Conservation (phyloP, 2,888 invertebrate species). For the Andricus quercusramuli region DNA sequence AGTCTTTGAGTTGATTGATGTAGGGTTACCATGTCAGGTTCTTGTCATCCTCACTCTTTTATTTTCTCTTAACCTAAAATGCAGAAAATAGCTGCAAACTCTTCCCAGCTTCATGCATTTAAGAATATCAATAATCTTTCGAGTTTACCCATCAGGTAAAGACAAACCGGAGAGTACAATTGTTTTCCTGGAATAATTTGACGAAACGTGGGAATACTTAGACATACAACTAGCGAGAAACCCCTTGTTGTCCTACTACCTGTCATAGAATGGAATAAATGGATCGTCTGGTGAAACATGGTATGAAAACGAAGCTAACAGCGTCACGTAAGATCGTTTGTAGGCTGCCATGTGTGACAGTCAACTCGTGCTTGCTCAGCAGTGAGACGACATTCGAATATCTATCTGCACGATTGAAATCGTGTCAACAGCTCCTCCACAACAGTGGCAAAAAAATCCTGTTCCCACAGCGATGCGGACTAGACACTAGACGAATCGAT, state of each 20-base stretch:
- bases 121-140: not conserved
- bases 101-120: not conserved
- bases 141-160: not conserved
- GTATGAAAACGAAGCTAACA: constrained; percentile 65
- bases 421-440: constrained; percentile 6
- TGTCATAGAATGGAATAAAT: constrained; percentile 67
- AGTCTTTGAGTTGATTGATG: no score
- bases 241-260: constrained; percentile 55
- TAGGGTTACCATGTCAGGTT: no score
- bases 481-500: not conserved
- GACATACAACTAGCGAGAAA: constrained; percentile 62
- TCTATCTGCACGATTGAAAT: constrained; percentile 34
- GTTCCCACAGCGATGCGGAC: constrained; percentile 10
- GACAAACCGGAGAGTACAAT: constrained; percentile 45
- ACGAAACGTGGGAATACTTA: constrained; percentile 70
- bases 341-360: constrained; percentile 43
- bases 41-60: not conserved
- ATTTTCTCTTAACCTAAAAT: not conserved
- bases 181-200: constrained; percentile 62
- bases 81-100: not conserved
- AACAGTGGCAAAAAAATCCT: constrained; percentile 13
- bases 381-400: constrained; percentile 14
- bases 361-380: constrained; percentile 43
- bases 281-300: constrained; percentile 65
- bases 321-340: constrained; percentile 50